A percentile compares a stretch with the other conserved stretches of the same genome.
phyloP scores from a whole-genome alignment of 2,888 invertebrate species.

The Pantelozetes paolii region DNA sequence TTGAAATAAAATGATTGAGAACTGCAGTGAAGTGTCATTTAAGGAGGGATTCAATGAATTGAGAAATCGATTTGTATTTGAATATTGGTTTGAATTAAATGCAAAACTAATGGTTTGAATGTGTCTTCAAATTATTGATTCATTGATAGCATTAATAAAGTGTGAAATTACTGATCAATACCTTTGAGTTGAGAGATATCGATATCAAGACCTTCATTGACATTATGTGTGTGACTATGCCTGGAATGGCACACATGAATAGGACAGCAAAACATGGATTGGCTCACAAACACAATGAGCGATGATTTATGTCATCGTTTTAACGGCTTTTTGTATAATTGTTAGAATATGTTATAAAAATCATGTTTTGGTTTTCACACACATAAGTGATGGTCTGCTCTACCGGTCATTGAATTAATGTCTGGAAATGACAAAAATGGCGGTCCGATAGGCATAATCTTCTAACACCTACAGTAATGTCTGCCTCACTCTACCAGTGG shows the following conservation, averaged over 20 bases:
- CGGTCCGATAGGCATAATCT: conserved; percentile 33
- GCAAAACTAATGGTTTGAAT: not conserved
- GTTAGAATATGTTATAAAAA: not conserved
- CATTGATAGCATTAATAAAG: too few relatives aligned
- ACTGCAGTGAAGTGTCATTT: conserved; percentile 11
- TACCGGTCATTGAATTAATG: conserved; percentile 15
- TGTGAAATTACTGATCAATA: not conserved
- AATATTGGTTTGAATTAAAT: not conserved
- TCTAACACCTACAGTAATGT: conserved; percentile 29
- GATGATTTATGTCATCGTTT: conserved; percentile 13
- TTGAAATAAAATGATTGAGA: not conserved
- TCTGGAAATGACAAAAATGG: conserved; percentile 2
- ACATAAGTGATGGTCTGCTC: not conserved
- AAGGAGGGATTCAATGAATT: not conserved
- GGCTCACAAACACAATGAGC: conserved; percentile 22
- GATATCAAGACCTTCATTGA: conserved; percentile 26
- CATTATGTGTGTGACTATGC: conserved; percentile 38
- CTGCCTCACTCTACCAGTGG: conserved; percentile 14
- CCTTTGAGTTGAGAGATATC: conserved; percentile 32
- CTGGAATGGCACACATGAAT: conserved; percentile 41
- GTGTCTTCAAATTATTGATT: too few relatives aligned
- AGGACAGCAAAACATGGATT: conserved; percentile 39
- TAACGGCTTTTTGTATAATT: not conserved
- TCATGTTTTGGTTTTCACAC: conserved; percentile 4
- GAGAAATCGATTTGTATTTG: too few relatives aligned